Percentiles rank a stretch among this genome's conserved stretches.
Evolutionary conservation across 2,113 vertebrate species (phyloP).

Genomic region (Pipra filicauda): DNA sequence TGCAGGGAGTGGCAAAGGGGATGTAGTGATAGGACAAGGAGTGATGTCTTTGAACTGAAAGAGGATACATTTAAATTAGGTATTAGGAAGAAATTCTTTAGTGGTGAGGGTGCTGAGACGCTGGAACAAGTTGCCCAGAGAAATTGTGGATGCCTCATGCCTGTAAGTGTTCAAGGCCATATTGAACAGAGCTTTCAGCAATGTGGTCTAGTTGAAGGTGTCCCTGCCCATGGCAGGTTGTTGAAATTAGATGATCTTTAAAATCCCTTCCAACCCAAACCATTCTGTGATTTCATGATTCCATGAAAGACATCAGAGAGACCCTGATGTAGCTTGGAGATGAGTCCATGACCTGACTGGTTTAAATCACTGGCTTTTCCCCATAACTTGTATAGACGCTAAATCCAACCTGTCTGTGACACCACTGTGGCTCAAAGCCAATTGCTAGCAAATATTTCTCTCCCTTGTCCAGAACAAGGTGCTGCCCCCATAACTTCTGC

Average conservation of each 20-base stretch:
- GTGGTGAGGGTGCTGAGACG: neutral
- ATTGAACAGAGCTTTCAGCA: neutral
- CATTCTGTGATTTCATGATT: neutral
- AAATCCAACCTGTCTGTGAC: neutral
- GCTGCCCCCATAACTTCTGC: neutral
- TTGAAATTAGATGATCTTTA: neutral
- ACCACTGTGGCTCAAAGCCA: neutral
- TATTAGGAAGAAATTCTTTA: neutral
- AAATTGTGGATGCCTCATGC: neutral
- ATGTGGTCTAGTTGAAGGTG: neutral
- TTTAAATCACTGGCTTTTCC: neutral
- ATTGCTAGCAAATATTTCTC: neutral
- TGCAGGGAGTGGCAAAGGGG: neutral
- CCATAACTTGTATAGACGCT: neutral
- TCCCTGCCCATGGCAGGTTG: neutral
- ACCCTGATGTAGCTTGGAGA: neutral
- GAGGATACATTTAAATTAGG: neutral
- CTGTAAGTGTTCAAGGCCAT: neutral
- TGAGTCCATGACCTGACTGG: neutral
- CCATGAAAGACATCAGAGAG: neutral
- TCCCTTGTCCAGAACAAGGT: neutral
- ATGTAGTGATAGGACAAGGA: neutral
- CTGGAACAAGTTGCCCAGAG: neutral
- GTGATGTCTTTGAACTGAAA: neutral
- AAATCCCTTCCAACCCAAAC: neutral